Conservation (phyloP, 2,888 invertebrate species). For the Candidula unifasciata region DNA sequence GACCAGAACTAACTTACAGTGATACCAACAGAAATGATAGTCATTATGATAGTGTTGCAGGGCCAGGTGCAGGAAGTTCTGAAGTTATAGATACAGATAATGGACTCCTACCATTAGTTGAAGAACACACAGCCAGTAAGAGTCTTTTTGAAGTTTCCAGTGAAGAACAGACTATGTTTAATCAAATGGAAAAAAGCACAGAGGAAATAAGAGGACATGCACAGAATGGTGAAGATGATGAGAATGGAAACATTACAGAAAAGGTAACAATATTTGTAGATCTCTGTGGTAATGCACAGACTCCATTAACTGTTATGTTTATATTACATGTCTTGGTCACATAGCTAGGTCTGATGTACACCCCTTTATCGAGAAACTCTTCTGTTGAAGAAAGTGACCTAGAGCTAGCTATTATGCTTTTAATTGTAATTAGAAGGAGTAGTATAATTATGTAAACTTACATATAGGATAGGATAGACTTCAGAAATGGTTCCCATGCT, state of each 20-base stretch:
- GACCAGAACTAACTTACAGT: background rate
- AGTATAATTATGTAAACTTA: no score
- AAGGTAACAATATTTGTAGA: conserved; percentile 12
- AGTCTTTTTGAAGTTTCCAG: background rate
- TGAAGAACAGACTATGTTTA: background rate
- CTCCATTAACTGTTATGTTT: background rate
- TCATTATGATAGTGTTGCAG: background rate
- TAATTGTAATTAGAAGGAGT: no score
- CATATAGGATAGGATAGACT: no score
- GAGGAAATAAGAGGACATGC: background rate
- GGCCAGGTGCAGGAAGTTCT: background rate
- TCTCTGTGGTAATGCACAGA: background rate
- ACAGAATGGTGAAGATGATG: background rate
- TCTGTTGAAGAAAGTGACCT: no score
- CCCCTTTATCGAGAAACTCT: no score
- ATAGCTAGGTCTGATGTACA: background rate
- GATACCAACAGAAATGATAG: background rate
- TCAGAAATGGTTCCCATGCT: no score
- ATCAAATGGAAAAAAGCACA: background rate
- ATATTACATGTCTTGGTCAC: background rate
- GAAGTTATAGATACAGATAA: no score
- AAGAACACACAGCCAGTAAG: background rate
- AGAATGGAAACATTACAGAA: background rate
- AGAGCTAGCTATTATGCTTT: no score
- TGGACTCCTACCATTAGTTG: background rate